These are phyloP conservation scores for Balearica regulorum DNA, from an alignment of 2,797 vertebrate genomes.

Conservation along the genomic window DNA sequence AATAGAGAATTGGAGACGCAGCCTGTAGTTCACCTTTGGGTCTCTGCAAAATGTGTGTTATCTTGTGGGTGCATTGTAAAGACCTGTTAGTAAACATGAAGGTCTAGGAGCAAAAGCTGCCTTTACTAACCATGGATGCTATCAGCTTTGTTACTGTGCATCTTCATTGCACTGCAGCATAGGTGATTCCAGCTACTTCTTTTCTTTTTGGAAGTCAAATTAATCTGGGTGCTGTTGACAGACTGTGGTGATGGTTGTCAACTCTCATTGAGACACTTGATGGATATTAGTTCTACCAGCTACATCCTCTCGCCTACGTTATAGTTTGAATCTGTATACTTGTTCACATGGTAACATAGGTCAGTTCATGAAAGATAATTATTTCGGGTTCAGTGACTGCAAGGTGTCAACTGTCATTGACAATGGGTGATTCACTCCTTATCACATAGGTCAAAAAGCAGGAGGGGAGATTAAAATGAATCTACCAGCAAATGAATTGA, in stretches of 20 bases:
- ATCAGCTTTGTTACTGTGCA: not conserved
- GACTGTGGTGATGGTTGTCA: not conserved
- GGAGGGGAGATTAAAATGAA: not conserved
- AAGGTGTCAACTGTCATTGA: not conserved
- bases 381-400: not conserved
- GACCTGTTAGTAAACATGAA: not conserved
- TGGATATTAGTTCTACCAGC: not conserved
- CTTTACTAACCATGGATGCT: not conserved
- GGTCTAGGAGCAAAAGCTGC: not conserved
- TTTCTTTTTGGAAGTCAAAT: not conserved
- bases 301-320: not conserved
- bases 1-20: not conserved
- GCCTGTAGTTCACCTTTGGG: not conserved
- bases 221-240: not conserved
- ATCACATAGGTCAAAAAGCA: not conserved
- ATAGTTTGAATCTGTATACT: not conserved
- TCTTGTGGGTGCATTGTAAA: not conserved
- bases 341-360: not conserved
- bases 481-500: not conserved
- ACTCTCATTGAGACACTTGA: not conserved
- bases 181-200: not conserved
- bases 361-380: not conserved
- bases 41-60: not conserved
- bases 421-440: not conserved
- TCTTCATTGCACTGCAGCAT: not conserved